Evolutionary conservation across 2,113 vertebrate species (phyloP).

Genomic region (Bubo bubo): DNA sequence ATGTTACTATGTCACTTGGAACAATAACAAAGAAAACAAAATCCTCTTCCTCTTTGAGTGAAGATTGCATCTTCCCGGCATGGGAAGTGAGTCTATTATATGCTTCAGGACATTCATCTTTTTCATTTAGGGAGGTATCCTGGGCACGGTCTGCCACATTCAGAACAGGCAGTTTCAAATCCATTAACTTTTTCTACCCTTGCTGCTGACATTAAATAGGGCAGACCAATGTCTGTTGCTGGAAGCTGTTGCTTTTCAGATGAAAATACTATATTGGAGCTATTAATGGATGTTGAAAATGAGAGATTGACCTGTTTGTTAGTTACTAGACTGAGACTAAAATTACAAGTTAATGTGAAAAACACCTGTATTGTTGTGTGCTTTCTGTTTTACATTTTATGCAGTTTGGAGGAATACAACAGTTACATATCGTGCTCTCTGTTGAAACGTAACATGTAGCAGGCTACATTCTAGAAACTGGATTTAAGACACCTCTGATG

Average conservation of each 20-base stretch:
- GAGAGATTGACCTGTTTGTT: background rate
- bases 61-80: conserved; percentile 14
- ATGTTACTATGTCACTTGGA: conserved; percentile 57
- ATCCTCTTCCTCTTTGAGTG: conserved; percentile 25
- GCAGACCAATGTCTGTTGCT: background rate
- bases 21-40: conserved; percentile 63
- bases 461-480: background rate
- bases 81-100: conserved; percentile 21
- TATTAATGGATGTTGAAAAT: background rate
- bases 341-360: background rate
- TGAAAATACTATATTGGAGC: background rate
- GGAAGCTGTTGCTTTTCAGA: background rate
- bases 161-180: background rate
- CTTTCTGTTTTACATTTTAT: background rate
- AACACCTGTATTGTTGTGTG: background rate
- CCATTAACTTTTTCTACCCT: background rate
- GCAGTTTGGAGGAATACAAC: background rate
- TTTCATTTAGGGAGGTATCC: background rate
- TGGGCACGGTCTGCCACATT: background rate
- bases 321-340: background rate
- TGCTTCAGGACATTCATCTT: conserved; percentile 23
- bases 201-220: background rate
- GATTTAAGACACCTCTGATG: background rate
- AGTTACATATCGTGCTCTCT: background rate
- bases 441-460: background rate